These are phyloP conservation scores for Nothocercus nigrocapillus DNA, from an alignment of 2,113 vertebrate species.

Conservation along the genomic window DNA sequence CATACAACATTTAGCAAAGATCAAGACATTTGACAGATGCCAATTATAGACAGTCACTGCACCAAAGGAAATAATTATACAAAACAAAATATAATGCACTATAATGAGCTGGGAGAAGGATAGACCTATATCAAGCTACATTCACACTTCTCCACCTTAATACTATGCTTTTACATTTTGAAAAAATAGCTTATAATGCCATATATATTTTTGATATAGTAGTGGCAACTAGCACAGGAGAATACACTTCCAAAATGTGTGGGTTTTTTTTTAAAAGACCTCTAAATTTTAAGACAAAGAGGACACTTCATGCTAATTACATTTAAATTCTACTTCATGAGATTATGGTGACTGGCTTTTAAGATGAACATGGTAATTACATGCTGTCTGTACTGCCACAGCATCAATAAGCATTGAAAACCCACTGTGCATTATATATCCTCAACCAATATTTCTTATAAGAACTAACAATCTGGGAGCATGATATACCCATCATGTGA, in stretches of 20 bases:
- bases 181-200: background rate
- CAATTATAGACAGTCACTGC: background rate
- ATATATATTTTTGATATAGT: background rate
- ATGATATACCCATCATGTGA: background rate
- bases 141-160: background rate
- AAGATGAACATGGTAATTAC: background rate
- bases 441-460: background rate
- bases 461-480: background rate
- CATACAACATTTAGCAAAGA: background rate
- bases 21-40: background rate
- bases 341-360: background rate
- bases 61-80: background rate
- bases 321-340: background rate
- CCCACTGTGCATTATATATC: fast-evolving
- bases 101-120: background rate
- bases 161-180: background rate
- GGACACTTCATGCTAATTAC: background rate
- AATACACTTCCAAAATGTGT: background rate
- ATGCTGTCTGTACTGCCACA: background rate
- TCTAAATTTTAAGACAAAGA: background rate
- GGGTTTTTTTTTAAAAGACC: background rate
- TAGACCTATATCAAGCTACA: background rate
- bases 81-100: background rate
- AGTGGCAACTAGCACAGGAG: background rate
- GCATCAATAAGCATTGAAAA: background rate